Percentiles rank a stretch among this genome's conserved stretches.
Conservation (phyloP, 1,140 invertebrate species). For the Thereuonema tuberculata region DNA sequence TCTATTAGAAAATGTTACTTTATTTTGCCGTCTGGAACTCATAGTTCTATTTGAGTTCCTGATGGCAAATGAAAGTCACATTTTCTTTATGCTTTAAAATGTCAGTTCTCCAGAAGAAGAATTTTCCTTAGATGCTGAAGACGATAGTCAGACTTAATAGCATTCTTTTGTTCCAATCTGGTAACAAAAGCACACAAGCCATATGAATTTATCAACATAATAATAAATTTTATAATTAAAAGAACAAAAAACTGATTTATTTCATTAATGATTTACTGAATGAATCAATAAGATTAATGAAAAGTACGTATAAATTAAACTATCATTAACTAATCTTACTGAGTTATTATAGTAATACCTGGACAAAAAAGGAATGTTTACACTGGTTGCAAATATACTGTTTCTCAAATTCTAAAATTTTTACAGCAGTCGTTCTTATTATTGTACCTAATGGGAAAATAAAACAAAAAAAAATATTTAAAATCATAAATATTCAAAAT, state of each 20-base stretch:
- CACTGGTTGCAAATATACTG: conserved; percentile 65
- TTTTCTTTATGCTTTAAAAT: no score
- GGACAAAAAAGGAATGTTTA: conserved; percentile 33
- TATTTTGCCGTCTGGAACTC: no score
- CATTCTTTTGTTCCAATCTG: background rate
- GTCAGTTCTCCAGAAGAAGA: no score
- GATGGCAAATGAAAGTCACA: no score
- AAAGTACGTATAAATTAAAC: no score
- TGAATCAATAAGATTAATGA: background rate
- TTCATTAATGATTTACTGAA: background rate
- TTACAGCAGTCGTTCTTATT: conserved; percentile 54
- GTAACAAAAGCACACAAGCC: background rate
- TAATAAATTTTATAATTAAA: background rate
- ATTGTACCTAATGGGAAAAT: conserved; percentile 50
- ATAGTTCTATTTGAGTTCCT: no score
- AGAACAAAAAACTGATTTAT: background rate
- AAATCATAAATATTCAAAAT: no score
- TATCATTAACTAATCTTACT: no score
- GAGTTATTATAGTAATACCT: background rate
- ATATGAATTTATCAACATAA: background rate
- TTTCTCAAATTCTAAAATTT: conserved; percentile 58
- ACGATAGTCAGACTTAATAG: no score
- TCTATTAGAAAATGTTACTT: no score
- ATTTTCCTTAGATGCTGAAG: no score
- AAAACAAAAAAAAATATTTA: conserved; percentile 44